Evolutionary conservation across 2,797 vertebrate species (phyloP).

Genomic region (Lagocephalus sceleratus): DNA sequence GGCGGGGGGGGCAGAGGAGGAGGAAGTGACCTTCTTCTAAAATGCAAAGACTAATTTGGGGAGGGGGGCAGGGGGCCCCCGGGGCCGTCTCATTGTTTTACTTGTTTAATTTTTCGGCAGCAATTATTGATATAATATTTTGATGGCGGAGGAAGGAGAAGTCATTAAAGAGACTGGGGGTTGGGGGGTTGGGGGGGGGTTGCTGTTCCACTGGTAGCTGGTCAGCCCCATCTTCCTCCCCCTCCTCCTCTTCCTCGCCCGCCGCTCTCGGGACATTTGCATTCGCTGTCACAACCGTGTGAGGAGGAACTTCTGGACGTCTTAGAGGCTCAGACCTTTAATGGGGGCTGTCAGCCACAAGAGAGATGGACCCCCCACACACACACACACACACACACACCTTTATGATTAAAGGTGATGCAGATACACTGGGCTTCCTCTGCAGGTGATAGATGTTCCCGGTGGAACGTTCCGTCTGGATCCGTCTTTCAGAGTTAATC

Average conservation of each 20-base stretch:
- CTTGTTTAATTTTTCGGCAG: slow-evolving; percentile 79
- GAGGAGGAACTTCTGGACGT: slow-evolving; percentile 69
- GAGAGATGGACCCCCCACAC: slow-evolving; percentile 53
- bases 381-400: neutral
- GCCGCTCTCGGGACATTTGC: slow-evolving; percentile 61
- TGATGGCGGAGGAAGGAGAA: slow-evolving; percentile 67
- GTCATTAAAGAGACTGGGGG: slow-evolving; percentile 57
- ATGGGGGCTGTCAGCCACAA: slow-evolving; percentile 72
- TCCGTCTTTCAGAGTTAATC: slow-evolving; percentile 66
- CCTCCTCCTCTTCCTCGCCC: slow-evolving; percentile 25
- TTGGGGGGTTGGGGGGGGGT: neutral
- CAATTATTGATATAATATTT: slow-evolving; percentile 85
- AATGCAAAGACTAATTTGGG: slow-evolving; percentile 81
- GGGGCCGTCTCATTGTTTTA: slow-evolving; percentile 78
- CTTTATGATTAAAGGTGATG: slow-evolving; percentile 35
- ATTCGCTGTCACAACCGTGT: slow-evolving; percentile 74
- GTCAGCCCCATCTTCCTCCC: slow-evolving; percentile 19
- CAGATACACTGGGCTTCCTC: slow-evolving; percentile 68
- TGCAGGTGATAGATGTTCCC: slow-evolving; percentile 62
- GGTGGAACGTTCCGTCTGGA: slow-evolving; percentile 37
- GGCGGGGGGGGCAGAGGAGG: slow-evolving; percentile 25
- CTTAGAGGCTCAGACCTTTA: slow-evolving; percentile 57
- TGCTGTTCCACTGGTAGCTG: slow-evolving; percentile 13
- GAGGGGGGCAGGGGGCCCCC: slow-evolving; percentile 62
- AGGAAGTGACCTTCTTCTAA: slow-evolving; percentile 84